phyloP scores from a whole-genome alignment of 2,888 invertebrate species.

The Dasysyrphus albostriatus region DNA sequence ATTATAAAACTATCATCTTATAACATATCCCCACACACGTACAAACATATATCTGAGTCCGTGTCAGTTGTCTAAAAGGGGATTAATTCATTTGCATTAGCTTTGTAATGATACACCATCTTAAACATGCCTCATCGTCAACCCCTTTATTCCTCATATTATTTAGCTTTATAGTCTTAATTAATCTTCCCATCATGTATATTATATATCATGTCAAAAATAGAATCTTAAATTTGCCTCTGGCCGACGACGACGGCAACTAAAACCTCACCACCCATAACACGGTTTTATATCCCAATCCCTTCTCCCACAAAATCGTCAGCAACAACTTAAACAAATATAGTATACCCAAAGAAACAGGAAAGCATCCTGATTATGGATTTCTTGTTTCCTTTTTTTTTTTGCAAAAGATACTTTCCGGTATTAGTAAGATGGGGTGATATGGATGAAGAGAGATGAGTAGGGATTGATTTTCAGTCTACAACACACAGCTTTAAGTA shows the following conservation, averaged over 20 bases:
- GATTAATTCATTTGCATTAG: conserved; percentile 68
- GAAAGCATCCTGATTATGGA: conserved; percentile 71
- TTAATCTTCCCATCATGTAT: conserved; percentile 44
- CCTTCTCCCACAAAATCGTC: too few species aligned
- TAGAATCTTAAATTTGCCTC: conserved; percentile 60
- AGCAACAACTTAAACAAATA: conserved; percentile 24
- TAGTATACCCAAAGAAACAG: conserved; percentile 33
- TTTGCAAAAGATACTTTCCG: conserved; percentile 67
- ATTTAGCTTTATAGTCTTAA: conserved; percentile 72
- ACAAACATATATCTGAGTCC: neutral
- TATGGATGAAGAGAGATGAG: too few species aligned
- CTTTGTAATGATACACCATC: conserved; percentile 58
- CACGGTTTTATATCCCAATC: neutral
- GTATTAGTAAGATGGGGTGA: neutral
- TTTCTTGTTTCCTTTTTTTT: conserved; percentile 72
- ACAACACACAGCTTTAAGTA: conserved; percentile 14
- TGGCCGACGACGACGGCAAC: conserved; percentile 52
- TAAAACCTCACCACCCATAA: conserved; percentile 8
- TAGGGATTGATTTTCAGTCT: neutral
- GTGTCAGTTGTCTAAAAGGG: neutral
- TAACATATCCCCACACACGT: neutral
- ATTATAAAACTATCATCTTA: neutral
- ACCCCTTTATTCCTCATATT: conserved; percentile 32
- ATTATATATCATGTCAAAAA: conserved; percentile 49
- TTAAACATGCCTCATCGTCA: conserved; percentile 17